Evolutionary conservation across 2,797 vertebrate species (phyloP), one percentile per base, ranked within the genome.

Genomic region (Neostethus bicornis): DNA sequence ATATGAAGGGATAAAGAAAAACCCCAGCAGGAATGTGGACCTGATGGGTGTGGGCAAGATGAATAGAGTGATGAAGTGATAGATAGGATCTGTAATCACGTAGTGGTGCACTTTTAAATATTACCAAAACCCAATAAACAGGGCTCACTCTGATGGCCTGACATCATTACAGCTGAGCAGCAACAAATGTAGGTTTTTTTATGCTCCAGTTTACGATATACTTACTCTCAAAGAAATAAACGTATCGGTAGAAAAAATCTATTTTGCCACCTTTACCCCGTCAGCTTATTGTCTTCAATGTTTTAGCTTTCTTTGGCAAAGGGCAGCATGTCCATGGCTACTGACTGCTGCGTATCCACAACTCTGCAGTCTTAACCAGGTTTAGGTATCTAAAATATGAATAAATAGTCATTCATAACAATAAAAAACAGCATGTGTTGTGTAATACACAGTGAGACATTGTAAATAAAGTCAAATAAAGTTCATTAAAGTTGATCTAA

Each of bases 81-180:
- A 24, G 48, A 73, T 45, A 41, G 61, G 35, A 66, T 60, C 65
- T 66, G 66, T 69, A 53, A 77, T 83, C 63, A 70, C 5, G 5
- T 65, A 5, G 49, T 9, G 9, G 17, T 59, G 59, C 50, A 66
- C 65, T 68, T 67, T 71, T 75, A 47, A 66, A 63, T 69, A 57
- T 70, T 59, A 49, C 46, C 58, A 51, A 72, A 80, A 80, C 63
- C 76, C 74, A 6, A 75, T 84, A 81, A 85, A 81, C 81, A 84
- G 66, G 58, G 61, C 75, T 63, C 19, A 46, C 46, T 28, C 56
- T 38, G 49, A 66, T 55, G 0, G 26, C 48, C 53, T 49, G 59
- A 66, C 62, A 68, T 79, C 79, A 58, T 72, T 83, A 71, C 66
- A 62, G 70, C 75, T 57, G 45, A 70, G 66, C 59, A 53, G 63